These are phyloP conservation scores for Spicauda simplicius DNA, from an alignment of 2,888 invertebrate genomes.

Conservation along the genomic window DNA sequence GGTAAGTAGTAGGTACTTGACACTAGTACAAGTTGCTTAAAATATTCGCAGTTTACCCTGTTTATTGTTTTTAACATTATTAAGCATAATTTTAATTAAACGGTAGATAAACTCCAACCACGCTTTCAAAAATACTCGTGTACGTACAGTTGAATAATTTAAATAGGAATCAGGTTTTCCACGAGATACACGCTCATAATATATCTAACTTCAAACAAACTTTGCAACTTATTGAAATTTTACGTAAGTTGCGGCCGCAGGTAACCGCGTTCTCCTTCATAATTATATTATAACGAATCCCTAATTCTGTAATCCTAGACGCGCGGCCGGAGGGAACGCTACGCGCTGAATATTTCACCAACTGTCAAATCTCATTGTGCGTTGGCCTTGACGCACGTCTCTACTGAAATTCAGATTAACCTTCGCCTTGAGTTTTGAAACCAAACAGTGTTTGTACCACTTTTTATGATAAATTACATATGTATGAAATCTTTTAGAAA, in stretches of 20 bases:
- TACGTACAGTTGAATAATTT: background rate
- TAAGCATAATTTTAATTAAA: background rate
- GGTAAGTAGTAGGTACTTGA: background rate
- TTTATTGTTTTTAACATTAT: background rate
- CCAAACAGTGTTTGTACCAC: background rate
- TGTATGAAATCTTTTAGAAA: too few species aligned
- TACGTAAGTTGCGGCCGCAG: constrained; percentile 14
- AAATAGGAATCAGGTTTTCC: background rate
- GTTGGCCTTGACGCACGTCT: background rate
- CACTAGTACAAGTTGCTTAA: background rate
- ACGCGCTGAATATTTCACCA: constrained; percentile 20
- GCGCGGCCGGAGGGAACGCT: background rate
- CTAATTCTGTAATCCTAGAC: constrained; percentile 19
- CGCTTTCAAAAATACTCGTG: background rate
- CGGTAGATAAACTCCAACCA: background rate
- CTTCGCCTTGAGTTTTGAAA: background rate
- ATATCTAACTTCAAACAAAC: constrained; percentile 10
- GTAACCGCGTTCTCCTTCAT: constrained; percentile 6
- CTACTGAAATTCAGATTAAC: background rate
- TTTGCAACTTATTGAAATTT: constrained; percentile 13
- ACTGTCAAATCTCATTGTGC: constrained; percentile 3
- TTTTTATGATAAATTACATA: too few species aligned
- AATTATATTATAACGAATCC: constrained; percentile 22
- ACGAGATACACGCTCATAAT: background rate
- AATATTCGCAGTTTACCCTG: background rate